phyloP scores from a whole-genome alignment of 2,888 invertebrate species.

The Caenorhabditis sp. region DNA sequence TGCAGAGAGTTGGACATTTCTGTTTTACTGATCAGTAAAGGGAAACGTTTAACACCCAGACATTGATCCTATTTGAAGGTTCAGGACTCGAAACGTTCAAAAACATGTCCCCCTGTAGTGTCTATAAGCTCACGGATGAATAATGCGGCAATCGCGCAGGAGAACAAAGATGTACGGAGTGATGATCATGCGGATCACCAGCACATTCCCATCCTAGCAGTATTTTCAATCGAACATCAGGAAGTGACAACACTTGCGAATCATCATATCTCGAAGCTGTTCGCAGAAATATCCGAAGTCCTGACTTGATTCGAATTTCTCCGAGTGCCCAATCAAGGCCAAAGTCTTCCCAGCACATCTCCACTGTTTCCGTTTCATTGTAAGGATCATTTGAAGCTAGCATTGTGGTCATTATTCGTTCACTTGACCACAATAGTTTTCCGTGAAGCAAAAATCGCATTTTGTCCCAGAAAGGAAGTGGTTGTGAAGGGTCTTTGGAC shows the following conservation, averaged over 20 bases:
- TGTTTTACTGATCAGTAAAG: no score
- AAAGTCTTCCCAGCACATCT: conserved; percentile 93
- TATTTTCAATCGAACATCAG: conserved; percentile 59
- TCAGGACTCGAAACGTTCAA: no score
- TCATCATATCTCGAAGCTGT: conserved; percentile 99
- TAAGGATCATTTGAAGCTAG: conserved; percentile 97
- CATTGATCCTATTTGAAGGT: no score
- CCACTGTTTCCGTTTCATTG: conserved; percentile 99
- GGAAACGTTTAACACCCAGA: no score
- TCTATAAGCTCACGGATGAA: conserved; percentile 53
- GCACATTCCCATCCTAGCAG: conserved; percentile 83
- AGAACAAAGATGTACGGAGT: conserved; percentile 93
- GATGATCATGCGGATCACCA: conserved; percentile 95
- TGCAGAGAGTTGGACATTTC: no score
- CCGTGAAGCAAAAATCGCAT: conserved; percentile 90
- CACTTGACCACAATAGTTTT: conserved; percentile 89
- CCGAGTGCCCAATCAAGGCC: conserved; percentile 96
- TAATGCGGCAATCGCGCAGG: conserved; percentile 93
- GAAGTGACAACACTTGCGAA: conserved; percentile 81
- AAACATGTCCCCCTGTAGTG: no score
- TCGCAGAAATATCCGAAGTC: conserved; percentile 92
- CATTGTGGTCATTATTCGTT: conserved; percentile 87
- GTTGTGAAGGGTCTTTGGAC: conserved; percentile 92
- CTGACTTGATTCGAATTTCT: conserved; percentile 85
- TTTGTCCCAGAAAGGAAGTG: conserved; percentile 97